Percentiles rank a stretch among this genome's conserved stretches.
These are phyloP conservation scores for Maconellicoccus hirsutus DNA, from an alignment of 1,140 invertebrate species.

Conservation along the genomic window DNA sequence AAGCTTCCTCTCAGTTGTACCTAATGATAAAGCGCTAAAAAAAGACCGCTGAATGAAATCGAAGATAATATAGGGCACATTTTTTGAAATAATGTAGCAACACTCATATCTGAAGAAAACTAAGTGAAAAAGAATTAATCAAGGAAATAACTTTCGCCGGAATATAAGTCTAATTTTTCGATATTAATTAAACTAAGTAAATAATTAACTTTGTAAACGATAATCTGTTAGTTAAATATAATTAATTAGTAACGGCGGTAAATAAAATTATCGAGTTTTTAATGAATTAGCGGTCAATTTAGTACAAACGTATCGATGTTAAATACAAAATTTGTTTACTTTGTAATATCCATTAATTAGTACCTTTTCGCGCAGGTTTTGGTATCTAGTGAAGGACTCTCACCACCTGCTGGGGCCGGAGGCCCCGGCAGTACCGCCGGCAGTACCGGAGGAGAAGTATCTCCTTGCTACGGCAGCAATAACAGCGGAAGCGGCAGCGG, in stretches of 20 bases:
- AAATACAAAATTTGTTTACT: background rate
- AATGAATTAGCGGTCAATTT: background rate
- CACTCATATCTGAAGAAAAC: too few species aligned
- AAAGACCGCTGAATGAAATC: too few species aligned
- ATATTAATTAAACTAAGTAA: background rate
- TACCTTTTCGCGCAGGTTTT: slow-evolving; percentile 44
- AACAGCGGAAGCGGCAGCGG: slow-evolving; percentile 42
- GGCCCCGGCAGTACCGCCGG: slow-evolving; percentile 38
- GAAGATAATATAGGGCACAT: too few species aligned
- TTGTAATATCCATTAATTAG: background rate
- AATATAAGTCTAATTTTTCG: background rate
- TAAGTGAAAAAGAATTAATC: too few species aligned
- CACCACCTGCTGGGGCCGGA: slow-evolving; percentile 40
- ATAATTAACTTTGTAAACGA: background rate
- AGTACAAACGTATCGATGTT: background rate
- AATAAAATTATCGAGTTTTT: background rate
- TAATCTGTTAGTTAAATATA: background rate
- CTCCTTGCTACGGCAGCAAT: slow-evolving; percentile 28
- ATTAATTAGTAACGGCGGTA: background rate
- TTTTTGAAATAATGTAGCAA: too few species aligned
- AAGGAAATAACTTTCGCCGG: too few species aligned
- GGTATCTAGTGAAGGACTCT: slow-evolving; percentile 56
- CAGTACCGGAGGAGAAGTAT: slow-evolving; percentile 37
- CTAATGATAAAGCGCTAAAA: too few species aligned
- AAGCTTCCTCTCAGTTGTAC: too few species aligned